Evolutionary conservation across 2,888 invertebrate genomes (phyloP), one percentile per base, ranked within the genome.

Genomic region (Brassicogethes aeneus): DNA sequence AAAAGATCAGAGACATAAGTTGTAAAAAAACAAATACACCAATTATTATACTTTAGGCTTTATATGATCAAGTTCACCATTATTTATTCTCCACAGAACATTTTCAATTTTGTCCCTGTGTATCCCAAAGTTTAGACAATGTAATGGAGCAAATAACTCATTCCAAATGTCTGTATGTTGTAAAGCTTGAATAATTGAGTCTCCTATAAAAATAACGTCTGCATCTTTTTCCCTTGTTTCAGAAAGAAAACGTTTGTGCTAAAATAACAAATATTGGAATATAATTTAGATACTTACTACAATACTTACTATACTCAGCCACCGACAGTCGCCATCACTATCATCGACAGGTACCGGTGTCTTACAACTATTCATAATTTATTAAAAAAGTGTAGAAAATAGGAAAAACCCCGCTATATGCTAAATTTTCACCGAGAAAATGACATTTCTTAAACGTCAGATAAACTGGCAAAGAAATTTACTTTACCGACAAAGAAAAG

Each of bases 61-160:
- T 48, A 92, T 82, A 70, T 84, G 79, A 63, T 93, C 91, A 56
- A 94, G 70, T 69, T 91, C 91, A 38, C 92, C 93, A 70, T 94
- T 88, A 60, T 79, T 76, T 34, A 93, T 79, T 55, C 94, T 75
- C 93, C 93, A 94, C 30, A 94, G 70, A 10, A 93, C 81, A 74
- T 94, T 82, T 65, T 93, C 85, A 29, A 88, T 87, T 62, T 82
- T 79, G 69, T 94, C 93, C 48, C 82, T 85, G 53, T 88, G 83
- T 59, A 93, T 87, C 55, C 92, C 91, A 70, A 90, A 88, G 68
- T 93, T 93, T 53, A 93, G 77, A 63, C 88, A 85, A 68, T 94
- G 93, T 63, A 94, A 74, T 1, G 92, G 93, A 42, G 86, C 90
- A 75, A 92, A 92, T 71, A 86, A 79, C 57, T 86, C 83, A 62